Evolutionary conservation across 2,888 invertebrate genomes (phyloP).

Genomic region (Andrena flavipes): DNA sequence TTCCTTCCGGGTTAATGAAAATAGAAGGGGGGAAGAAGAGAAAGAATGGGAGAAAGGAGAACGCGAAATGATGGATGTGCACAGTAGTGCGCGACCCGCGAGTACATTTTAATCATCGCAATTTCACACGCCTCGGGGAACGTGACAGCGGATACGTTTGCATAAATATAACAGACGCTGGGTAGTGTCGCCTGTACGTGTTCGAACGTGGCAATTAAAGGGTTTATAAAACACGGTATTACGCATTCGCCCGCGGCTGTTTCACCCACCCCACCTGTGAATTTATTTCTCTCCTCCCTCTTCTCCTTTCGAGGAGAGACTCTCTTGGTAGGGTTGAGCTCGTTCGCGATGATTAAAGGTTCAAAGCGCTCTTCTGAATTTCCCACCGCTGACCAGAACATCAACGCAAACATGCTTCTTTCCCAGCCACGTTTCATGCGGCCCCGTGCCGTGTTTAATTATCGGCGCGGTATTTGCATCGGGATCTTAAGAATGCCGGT

Average conservation of each 20-base stretch:
- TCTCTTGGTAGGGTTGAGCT: not conserved
- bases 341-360: constrained; percentile 27
- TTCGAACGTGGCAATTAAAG: constrained; percentile 58
- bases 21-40: constrained; percentile 1
- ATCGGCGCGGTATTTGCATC: constrained; percentile 64
- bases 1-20: constrained; percentile 35
- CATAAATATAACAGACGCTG: constrained; percentile 46
- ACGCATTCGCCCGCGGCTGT: constrained; percentile 39
- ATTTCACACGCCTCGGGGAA: constrained; percentile 46
- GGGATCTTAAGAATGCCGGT: constrained; percentile 63
- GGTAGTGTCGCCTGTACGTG: constrained; percentile 22
- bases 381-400: not conserved
- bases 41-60: constrained; percentile 10
- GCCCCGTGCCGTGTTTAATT: constrained; percentile 55
- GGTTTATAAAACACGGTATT: constrained; percentile 55
- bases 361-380: constrained; percentile 9
- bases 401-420: constrained; percentile 12
- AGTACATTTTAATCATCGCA: constrained; percentile 59
- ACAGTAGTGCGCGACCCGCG: constrained; percentile 1
- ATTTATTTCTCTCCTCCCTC: constrained; percentile 4
- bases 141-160: constrained; percentile 49
- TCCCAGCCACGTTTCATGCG: constrained; percentile 8
- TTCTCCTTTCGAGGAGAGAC: not conserved
- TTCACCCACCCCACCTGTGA: constrained; percentile 19
- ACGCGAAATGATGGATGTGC: constrained; percentile 9